Base-by-base conservation (phyloP, 30 jellyfish, hydroid and myxozoan species). In the Cassiopea andromeda region DNA sequence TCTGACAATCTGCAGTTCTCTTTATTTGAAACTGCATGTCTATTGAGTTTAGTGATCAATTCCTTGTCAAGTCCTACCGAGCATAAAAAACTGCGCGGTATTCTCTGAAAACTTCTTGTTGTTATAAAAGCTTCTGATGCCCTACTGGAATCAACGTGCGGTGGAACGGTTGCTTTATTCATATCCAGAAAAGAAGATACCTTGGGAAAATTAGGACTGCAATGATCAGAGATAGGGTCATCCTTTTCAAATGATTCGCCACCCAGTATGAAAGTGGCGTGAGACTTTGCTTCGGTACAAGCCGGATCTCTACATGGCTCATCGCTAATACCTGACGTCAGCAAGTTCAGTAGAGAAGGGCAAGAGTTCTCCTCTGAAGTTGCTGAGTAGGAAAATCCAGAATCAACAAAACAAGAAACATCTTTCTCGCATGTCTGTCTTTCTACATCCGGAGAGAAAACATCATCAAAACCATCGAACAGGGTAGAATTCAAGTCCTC, bases 221-320 rank as follows among this genome's bases (percentile, higher is more conserved):
- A 73, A 60, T 92, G 98, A 10, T 82, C 93, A 8, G 91, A 50
- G 7, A 85, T 15, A 27, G 84, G 44, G 17, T 45, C 44, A 14
- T 82, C 86, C 1, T 78, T 90, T 17, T 83, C 60, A 19, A 82
- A 17, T 1, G 90, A 58, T 5, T 46, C 82, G 48, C 48, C 57
- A 16, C 73, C 79, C n/a, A 70, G 57, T 38, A 16, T 77, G 75
- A 76, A 47, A 48, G 60, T 72, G 38, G 68, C 59, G 13, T 60
- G 47, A 50, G 82, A 48, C 80, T 82, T 87, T 57, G 95, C 93
- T 61, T 89, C 93, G 60, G 89, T 67, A 48, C 97, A 89, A 59
- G 98, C 99, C 2, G 99, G 99, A 80, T 96, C 99, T 14, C 98
- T 91, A 58, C 59, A 89, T 4, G 99, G 99, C 75, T 96, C 98